Conservation (phyloP, 2,797 vertebrate species). For the Buceros bicornis region DNA sequence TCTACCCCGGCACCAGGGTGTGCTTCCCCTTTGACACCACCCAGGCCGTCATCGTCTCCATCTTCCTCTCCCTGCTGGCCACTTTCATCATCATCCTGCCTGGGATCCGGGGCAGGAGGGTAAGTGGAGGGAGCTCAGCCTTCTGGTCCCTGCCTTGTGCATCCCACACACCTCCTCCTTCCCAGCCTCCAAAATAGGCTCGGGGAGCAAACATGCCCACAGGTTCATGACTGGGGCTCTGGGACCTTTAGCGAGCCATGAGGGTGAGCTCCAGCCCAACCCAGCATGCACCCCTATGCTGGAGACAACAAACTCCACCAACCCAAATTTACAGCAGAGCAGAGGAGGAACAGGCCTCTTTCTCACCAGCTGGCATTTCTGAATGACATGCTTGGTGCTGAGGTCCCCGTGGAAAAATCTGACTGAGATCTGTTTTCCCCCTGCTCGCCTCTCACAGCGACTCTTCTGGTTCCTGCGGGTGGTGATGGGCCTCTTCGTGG, state of each 20-base stretch:
- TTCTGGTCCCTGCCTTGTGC: not conserved
- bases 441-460: slow-evolving; percentile 78
- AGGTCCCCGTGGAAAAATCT: not conserved
- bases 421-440: not conserved
- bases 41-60: slow-evolving; percentile 82
- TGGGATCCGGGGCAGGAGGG: slow-evolving; percentile 91
- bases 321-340: not conserved
- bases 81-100: slow-evolving; percentile 90
- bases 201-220: not conserved
- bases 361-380: not conserved
- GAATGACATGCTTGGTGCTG: not conserved
- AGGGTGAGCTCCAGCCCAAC: not conserved
- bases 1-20: slow-evolving; percentile 85
- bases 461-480: slow-evolving; percentile 89
- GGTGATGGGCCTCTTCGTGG: slow-evolving; percentile 88
- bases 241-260: fast-evolving
- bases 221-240: not conserved
- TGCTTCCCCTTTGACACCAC: slow-evolving; percentile 85
- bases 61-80: slow-evolving; percentile 85
- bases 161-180: not conserved
- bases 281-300: not conserved
- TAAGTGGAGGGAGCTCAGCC: slow-evolving; percentile 76
- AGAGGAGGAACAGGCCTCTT: not conserved
- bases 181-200: not conserved
- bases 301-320: not conserved